Evolutionary conservation across 2,113 vertebrate species (phyloP).

Genomic region (Mastomys coucha): DNA sequence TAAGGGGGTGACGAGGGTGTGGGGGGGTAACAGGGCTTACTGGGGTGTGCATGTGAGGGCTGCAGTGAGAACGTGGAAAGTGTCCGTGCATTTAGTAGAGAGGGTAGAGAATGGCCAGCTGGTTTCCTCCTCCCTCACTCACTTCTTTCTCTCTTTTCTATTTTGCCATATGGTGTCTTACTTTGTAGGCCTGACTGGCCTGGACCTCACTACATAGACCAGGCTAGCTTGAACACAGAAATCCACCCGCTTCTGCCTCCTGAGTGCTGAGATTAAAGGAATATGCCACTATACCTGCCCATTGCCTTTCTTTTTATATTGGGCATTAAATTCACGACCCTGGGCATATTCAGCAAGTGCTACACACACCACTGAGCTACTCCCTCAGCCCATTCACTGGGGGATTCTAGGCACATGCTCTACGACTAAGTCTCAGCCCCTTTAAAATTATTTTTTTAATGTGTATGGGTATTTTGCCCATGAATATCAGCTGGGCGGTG

Average conservation of each 20-base stretch:
- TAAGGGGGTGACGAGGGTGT: accelerated
- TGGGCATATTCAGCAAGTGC: not conserved
- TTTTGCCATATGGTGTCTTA: not conserved
- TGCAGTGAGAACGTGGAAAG: not conserved
- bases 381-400: not conserved
- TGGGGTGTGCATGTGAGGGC: not conserved
- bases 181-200: not conserved
- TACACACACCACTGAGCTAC: not conserved
- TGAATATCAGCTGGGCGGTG: no score
- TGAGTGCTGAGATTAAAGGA: not conserved
- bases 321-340: not conserved
- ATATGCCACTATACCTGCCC: not conserved
- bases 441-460: not conserved
- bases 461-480: not conserved
- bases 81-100: no score
- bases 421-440: not conserved
- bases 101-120: not conserved
- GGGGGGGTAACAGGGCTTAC: not conserved
- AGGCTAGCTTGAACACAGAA: not conserved
- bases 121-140: not conserved
- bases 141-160: no score
- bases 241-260: not conserved
- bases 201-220: not conserved
- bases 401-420: not conserved
- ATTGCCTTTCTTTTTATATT: not conserved